Percentiles rank a stretch among this genome's conserved stretches.
Conservation (phyloP, 2,888 invertebrate genomes). For the Fragum sueziense region DNA sequence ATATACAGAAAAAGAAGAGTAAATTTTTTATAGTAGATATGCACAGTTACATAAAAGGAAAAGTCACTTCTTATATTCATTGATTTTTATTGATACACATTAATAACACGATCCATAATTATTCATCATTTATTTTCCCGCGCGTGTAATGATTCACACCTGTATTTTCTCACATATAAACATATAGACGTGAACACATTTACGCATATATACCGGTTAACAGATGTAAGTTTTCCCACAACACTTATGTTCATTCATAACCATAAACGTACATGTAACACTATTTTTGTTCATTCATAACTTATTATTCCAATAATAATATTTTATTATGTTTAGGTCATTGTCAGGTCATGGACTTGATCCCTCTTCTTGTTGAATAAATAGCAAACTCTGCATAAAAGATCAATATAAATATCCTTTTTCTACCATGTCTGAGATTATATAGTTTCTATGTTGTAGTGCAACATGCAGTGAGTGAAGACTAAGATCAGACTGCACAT, state of each 20-base stretch:
- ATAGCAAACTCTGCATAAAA: no score
- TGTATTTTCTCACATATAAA: neutral
- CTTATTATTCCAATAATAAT: neutral
- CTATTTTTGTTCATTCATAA: neutral
- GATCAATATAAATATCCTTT: no score
- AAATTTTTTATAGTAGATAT: no score
- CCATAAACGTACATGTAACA: no score
- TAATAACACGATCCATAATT: neutral
- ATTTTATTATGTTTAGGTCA: neutral
- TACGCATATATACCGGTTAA: neutral
- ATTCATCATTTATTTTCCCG: neutral
- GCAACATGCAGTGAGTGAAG: no score
- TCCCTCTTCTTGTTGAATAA: no score
- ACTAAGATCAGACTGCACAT: no score
- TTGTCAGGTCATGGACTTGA: neutral
- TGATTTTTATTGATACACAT: neutral
- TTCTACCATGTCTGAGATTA: no score
- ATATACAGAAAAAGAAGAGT: no score
- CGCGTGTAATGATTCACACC: neutral
- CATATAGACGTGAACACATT: neutral
- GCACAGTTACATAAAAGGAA: no score
- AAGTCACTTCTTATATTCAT: neutral
- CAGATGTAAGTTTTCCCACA: neutral
- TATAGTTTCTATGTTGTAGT: no score
- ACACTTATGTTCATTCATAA: no score